Conservation (phyloP, 1,140 invertebrate genomes). For the Bombus superbus region DNA sequence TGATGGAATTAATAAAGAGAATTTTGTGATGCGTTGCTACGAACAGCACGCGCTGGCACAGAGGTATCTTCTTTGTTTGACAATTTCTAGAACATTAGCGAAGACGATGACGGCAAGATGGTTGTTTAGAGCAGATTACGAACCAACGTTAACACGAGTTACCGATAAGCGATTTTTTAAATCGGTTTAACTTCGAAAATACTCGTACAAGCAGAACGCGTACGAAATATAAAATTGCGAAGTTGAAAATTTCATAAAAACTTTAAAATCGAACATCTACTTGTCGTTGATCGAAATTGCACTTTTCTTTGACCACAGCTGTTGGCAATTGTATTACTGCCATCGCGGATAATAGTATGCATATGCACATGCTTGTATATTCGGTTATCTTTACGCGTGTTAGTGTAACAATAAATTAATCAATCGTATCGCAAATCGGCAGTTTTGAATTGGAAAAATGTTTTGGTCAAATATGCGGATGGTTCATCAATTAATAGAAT, state of each 20-base stretch:
- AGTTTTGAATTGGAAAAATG: neutral
- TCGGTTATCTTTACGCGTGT: too few relatives aligned
- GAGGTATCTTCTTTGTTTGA: neutral
- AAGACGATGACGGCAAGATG: neutral
- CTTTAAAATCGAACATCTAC: neutral
- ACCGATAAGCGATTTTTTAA: neutral
- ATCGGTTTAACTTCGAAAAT: neutral
- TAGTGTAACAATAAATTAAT: neutral
- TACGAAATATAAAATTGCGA: too few relatives aligned
- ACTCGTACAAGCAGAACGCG: too few relatives aligned
- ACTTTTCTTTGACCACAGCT: neutral
- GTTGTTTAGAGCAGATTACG: neutral
- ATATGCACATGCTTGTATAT: too few relatives aligned
- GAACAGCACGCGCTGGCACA: neutral
- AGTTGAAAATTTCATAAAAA: neutral
- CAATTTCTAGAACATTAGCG: neutral
- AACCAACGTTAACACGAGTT: neutral
- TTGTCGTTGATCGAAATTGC: neutral
- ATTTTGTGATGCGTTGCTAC: neutral
- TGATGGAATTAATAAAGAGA: neutral
- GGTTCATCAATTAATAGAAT: neutral
- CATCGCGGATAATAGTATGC: neutral
- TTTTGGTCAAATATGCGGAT: neutral
- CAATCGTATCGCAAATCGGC: neutral
- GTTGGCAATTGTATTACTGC: neutral